Base-by-base conservation (phyloP, 2,113 vertebrate genomes). In the Xerus inauris region DNA sequence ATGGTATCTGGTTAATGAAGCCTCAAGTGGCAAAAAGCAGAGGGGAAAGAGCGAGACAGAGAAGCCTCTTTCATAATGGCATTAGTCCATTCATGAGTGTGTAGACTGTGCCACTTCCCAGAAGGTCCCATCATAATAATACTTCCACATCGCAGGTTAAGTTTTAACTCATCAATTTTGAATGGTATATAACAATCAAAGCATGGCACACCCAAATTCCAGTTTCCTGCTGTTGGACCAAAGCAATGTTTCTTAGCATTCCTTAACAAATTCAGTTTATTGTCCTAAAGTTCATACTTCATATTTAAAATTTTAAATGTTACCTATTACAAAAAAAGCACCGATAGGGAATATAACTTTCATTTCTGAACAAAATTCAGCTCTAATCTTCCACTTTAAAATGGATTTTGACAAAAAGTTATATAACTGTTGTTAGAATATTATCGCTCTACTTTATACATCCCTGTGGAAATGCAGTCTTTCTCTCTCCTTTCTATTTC, bases 331-430 rank as follows among this genome's bases (percentile, higher is more conserved):
- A n/a, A n/a, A 72, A 47, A 75, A 94, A 88, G 40, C 24, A 19
- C 11, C 77, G 6, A 88, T 69, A 91, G 28, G 5, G 4, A 85
- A 54, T 1, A 59, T 75, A 72, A 57, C 6, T 47, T 94, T 90
- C n/a, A 45, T 40, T 90, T 81, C 35, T 86, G 28, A 81, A 73
- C 13, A 94, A 95, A 88, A 93, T 67, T 57, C 42, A 83, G 38
- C 42, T 77, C 2, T 40, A 80, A 83, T 89, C 38, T 96, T 93
- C 32, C 28, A 93, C 19, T 97, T 96, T 59, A 91, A 87, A 91
- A 67, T 80, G 26, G 9, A 51, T 94, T 97, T 94, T 93, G 83
- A 86, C 38, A 83, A 94, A 71, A 92, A 67, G 35, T 94, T 95
- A 47, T 35, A 28, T 86, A 96, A 86, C 8, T 17, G 13, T 73